phyloP scores from a whole-genome alignment of 53 echinoderm and acorn worm species.

The Antedon mediterranea region DNA sequence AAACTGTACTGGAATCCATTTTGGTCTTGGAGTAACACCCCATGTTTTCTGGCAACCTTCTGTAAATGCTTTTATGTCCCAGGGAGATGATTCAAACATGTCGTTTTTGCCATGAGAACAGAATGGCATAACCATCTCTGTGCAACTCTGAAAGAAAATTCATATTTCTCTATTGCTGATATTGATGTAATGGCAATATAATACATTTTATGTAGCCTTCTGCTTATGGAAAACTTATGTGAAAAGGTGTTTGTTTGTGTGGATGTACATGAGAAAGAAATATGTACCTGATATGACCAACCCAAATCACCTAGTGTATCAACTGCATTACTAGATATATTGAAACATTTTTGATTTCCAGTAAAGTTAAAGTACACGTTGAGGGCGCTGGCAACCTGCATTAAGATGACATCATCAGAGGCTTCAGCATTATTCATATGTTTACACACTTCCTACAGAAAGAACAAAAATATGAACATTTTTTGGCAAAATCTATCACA shows the following conservation, averaged over 20 bases:
- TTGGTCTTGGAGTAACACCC: constrained; percentile 49
- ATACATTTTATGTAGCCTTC: not conserved
- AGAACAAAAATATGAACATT: no score
- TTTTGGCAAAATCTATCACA: no score
- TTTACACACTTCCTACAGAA: constrained; percentile 48
- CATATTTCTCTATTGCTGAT: not conserved
- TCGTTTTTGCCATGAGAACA: constrained; percentile 68
- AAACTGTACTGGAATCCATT: constrained; percentile 61
- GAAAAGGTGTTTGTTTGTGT: no score
- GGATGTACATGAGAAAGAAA: not conserved
- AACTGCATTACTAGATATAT: constrained; percentile 36
- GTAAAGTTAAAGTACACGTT: constrained; percentile 83
- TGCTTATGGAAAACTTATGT: no score
- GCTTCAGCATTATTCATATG: constrained; percentile 40
- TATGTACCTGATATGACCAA: constrained; percentile 68
- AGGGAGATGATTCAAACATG: constrained; percentile 69
- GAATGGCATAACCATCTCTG: constrained; percentile 85
- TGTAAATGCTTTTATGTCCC: constrained; percentile 40
- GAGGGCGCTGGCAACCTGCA: constrained; percentile 37
- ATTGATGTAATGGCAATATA: not conserved
- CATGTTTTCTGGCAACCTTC: constrained; percentile 34
- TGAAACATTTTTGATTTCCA: constrained; percentile 52
- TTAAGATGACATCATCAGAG: constrained; percentile 25
- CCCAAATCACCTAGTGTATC: constrained; percentile 32
- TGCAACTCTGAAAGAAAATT: constrained; percentile 33